Evolutionary conservation across 2,888 invertebrate species (phyloP).

Genomic region (Xestoiulus laeticollis): DNA sequence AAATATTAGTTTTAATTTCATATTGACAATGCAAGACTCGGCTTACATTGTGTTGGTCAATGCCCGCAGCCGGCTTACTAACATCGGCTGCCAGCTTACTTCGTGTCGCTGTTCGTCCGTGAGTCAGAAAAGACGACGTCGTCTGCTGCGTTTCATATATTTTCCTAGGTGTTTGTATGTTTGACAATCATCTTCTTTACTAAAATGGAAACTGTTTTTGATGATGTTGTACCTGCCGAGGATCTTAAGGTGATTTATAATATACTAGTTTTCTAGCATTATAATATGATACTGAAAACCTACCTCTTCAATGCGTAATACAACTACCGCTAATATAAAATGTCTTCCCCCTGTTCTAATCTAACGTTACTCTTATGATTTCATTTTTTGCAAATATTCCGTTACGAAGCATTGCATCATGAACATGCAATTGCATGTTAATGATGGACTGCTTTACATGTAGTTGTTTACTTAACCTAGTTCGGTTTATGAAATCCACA

Average conservation of each 20-base stretch:
- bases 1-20: too few species aligned
- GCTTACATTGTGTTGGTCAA: too few species aligned
- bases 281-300: background rate
- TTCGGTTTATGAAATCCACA: background rate
- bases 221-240: slow-evolving; percentile 81
- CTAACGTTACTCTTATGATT: too few species aligned
- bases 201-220: slow-evolving; percentile 80
- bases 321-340: too few species aligned
- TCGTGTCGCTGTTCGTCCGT: background rate
- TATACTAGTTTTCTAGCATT: slow-evolving; percentile 50
- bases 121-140: background rate
- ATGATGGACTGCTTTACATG: background rate
- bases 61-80: too few species aligned
- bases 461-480: background rate
- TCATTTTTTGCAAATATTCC: too few species aligned
- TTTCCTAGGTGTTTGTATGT: background rate
- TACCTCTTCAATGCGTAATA: background rate
- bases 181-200: background rate
- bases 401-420: background rate
- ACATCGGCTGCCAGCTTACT: too few species aligned
- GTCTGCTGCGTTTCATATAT: background rate
- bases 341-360: too few species aligned
- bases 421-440: too few species aligned
- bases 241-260: slow-evolving; percentile 77
- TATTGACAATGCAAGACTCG: too few species aligned